These are phyloP conservation scores for Apus apus DNA, from an alignment of 2,113 vertebrate species.

Conservation along the genomic window DNA sequence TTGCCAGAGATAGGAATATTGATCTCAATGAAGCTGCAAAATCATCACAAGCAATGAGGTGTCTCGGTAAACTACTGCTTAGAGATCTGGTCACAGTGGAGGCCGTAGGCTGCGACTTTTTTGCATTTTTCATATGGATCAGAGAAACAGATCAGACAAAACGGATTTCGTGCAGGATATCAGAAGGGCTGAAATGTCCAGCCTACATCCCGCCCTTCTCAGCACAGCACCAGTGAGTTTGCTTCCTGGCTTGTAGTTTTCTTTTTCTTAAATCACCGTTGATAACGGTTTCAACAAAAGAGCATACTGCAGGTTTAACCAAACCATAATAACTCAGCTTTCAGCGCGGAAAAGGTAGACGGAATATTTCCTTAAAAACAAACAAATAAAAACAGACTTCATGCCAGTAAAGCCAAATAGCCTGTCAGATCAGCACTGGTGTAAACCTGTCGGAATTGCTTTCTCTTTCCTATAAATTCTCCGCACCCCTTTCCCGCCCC, in stretches of 20 bases:
- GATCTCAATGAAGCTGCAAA: constrained; percentile 39
- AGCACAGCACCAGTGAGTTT: background rate
- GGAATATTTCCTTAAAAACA: background rate
- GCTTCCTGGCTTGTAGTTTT: background rate
- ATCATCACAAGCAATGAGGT: background rate
- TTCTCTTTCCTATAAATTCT: background rate
- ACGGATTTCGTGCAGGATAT: background rate
- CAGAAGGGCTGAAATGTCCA: background rate
- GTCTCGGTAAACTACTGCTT: background rate
- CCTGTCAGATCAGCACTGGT: background rate
- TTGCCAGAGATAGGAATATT: constrained; percentile 46
- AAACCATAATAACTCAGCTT: background rate
- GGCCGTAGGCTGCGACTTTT: background rate
- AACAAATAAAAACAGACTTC: background rate
- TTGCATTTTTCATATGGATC: background rate
- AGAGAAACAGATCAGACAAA: background rate
- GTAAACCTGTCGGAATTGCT: background rate
- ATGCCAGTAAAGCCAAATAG: background rate
- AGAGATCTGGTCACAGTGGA: background rate
- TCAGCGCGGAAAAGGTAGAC: background rate
- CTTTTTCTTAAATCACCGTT: background rate
- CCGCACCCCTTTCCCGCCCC: background rate
- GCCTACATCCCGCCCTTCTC: background rate
- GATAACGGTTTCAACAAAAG: background rate
- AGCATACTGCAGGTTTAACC: background rate